Evolutionary conservation across 2,888 invertebrate species (phyloP).

Genomic region (Scaeva pyrastri): DNA sequence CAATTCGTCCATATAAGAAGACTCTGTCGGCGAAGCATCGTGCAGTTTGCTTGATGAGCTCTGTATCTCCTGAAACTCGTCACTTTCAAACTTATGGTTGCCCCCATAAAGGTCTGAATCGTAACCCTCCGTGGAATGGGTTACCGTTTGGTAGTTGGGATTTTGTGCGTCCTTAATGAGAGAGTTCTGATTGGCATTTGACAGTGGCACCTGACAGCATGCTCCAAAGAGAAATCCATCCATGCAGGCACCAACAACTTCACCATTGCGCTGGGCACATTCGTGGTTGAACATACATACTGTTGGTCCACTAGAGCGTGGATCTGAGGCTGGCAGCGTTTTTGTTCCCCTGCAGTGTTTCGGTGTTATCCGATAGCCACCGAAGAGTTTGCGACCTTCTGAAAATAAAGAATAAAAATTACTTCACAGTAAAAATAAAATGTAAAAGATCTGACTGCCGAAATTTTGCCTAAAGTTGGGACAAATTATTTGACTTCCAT

Average conservation of each 20-base stretch:
- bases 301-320: constrained; percentile 87
- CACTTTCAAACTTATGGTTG: constrained; percentile 78
- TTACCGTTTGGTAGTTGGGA: constrained; percentile 77
- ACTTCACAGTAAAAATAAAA: too few species aligned
- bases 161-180: constrained; percentile 81
- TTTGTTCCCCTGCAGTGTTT: constrained; percentile 90
- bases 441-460: too few species aligned
- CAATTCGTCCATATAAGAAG: constrained; percentile 41
- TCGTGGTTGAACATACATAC: constrained; percentile 98
- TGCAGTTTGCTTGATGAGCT: constrained; percentile 70
- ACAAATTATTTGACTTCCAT: too few species aligned
- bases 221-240: constrained; percentile 93
- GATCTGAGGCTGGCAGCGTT: constrained; percentile 86
- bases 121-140: constrained; percentile 41
- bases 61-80: constrained; percentile 76
- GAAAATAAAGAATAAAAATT: constrained; percentile 57
- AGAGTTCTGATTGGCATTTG: constrained; percentile 83
- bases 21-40: constrained; percentile 46
- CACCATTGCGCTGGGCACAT: constrained; percentile 91
- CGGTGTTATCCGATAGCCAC: constrained; percentile 94
- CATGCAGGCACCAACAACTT: constrained; percentile 95
- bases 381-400: constrained; percentile 89
- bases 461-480: too few species aligned
- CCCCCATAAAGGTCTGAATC: constrained; percentile 74
- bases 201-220: constrained; percentile 91